Evolutionary conservation across 2,888 invertebrate species (phyloP).

Genomic region (Heteromurus nitidus): DNA sequence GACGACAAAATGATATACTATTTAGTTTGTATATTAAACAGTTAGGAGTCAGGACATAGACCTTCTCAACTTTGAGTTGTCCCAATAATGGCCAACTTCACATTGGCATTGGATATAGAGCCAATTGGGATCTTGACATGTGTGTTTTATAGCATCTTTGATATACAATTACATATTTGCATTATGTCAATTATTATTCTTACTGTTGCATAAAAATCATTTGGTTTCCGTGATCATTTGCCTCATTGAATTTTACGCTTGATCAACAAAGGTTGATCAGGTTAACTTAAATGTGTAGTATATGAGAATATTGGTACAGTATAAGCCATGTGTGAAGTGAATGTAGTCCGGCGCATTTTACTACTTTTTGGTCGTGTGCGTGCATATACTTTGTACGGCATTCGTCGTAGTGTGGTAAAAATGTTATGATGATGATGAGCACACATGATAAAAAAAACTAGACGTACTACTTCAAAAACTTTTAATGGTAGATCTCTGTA

Average conservation of each 20-base stretch:
- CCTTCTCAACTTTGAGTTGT: neutral
- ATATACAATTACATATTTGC: neutral
- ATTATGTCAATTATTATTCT: neutral
- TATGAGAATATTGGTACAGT: neutral
- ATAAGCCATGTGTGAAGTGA: too few species aligned
- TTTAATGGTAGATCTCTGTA: neutral
- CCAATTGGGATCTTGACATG: neutral
- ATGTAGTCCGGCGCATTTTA: too few species aligned
- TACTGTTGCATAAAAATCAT: constrained; percentile 1
- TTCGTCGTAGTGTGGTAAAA: neutral
- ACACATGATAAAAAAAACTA: neutral
- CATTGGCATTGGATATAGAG: constrained; percentile 13
- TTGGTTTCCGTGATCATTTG: constrained; percentile 14
- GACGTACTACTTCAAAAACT: neutral
- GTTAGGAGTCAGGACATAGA: neutral
- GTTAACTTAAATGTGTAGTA: neutral
- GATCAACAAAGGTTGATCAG: neutral
- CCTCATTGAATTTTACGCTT: neutral
- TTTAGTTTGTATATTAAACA: too few species aligned
- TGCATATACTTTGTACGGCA: neutral
- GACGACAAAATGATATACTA: too few species aligned
- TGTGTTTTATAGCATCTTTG: neutral
- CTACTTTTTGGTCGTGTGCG: neutral
- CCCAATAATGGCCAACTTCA: too few species aligned
- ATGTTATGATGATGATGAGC: neutral